Evolutionary conservation across 2,113 vertebrate genomes (phyloP).

Genomic region (Mormyrus iriodes): DNA sequence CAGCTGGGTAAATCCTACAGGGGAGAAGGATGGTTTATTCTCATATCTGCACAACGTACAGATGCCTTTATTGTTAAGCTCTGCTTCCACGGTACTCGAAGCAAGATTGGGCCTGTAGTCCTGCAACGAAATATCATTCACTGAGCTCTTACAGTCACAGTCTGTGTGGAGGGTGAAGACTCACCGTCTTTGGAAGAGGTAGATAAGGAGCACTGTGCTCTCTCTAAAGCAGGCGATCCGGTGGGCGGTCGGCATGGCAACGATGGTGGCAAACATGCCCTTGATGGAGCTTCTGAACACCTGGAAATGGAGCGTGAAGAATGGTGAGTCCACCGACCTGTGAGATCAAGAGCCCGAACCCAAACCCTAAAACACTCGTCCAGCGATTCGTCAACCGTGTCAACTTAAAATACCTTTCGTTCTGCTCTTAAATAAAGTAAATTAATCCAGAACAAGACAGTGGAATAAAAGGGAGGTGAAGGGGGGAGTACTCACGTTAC

Average conservation of each 20-base stretch:
- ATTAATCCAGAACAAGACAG: background rate
- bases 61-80: background rate
- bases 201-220: conserved; percentile 90
- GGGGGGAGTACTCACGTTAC: conserved; percentile 73
- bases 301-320: conserved; percentile 50
- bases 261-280: conserved; percentile 93
- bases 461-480: background rate
- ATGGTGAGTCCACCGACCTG: too few species aligned
- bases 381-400: background rate
- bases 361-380: background rate
- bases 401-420: background rate
- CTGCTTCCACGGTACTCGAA: background rate
- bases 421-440: background rate
- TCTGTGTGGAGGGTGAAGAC: background rate
- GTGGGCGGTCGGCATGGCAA: conserved; percentile 97
- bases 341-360: background rate
- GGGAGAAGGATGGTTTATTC: background rate
- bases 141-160: background rate
- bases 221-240: conserved; percentile 94
- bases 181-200: conserved; percentile 97
- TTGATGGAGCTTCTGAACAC: conserved; percentile 98
- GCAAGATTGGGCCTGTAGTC: background rate
- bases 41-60: background rate
- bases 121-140: background rate
- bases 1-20: background rate